Evolutionary conservation across 1,140 invertebrate species (phyloP).

Genomic region (Antheraea pernyi): DNA sequence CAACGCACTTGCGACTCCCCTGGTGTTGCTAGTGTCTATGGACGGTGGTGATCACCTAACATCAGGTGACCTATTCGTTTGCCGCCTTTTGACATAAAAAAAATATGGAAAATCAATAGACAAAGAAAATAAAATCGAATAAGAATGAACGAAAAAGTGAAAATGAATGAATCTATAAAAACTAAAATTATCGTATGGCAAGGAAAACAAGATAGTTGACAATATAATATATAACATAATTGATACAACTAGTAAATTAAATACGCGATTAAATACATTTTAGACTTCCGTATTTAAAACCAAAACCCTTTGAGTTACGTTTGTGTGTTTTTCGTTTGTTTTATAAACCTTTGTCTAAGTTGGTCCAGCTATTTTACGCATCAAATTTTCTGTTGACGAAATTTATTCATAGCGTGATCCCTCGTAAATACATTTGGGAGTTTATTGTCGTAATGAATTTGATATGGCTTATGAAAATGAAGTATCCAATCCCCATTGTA

Average conservation of each 20-base stretch:
- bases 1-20: too few species aligned
- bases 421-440: conserved; percentile 75
- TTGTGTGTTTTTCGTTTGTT: conserved; percentile 3
- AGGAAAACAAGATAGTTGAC: too few species aligned
- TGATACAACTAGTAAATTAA: neutral
- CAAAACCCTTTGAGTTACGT: neutral
- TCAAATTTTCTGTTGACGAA: conserved; percentile 72
- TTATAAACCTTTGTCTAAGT: conserved; percentile 61
- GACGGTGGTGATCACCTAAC: too few species aligned
- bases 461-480: conserved; percentile 70
- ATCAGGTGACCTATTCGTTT: too few species aligned
- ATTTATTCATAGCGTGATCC: conserved; percentile 77
- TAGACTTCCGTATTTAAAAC: neutral
- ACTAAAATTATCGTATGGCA: too few species aligned
- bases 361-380: conserved; percentile 66
- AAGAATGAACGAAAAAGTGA: too few species aligned
- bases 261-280: neutral
- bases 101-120: neutral
- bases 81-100: too few species aligned
- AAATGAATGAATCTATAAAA: too few species aligned
- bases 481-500: conserved; percentile 41
- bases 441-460: conserved; percentile 78
- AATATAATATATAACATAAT: too few species aligned
- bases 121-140: neutral
- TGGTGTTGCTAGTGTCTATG: too few species aligned